Evolutionary conservation across 2,888 invertebrate genomes (phyloP).

Genomic region (Cephonodes hylas): DNA sequence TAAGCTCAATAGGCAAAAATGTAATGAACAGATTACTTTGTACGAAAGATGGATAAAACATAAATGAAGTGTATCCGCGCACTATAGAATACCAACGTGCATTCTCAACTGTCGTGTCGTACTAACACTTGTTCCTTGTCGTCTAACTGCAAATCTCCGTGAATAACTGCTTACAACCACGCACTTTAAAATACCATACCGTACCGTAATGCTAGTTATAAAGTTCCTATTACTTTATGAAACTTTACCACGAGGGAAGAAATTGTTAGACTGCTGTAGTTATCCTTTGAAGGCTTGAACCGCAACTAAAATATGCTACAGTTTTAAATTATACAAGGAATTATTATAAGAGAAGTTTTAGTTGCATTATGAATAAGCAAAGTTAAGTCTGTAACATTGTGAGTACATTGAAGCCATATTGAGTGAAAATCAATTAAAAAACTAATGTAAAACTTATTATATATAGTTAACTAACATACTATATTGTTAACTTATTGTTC

Average conservation of each 20-base stretch:
- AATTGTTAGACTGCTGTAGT: neutral
- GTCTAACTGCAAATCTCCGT: neutral
- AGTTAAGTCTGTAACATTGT: too few species aligned
- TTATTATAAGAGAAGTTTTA: too few species aligned
- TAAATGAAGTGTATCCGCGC: neutral
- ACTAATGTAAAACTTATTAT: too few species aligned
- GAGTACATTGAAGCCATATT: too few species aligned
- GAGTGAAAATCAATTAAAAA: too few species aligned
- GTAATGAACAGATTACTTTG: too few species aligned
- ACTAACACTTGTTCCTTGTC: neutral
- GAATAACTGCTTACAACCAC: neutral
- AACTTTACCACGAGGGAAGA: neutral
- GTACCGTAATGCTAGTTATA: neutral
- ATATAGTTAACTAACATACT: too few species aligned
- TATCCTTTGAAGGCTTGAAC: neutral
- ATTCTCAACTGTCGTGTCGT: neutral
- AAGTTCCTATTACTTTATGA: neutral
- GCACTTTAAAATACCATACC: conserved; percentile 5
- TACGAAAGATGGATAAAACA: too few species aligned
- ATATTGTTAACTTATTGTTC: too few species aligned
- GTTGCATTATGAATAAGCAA: too few species aligned
- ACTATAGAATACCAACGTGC: neutral
- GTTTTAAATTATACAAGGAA: too few species aligned
- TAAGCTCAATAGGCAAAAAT: too few species aligned
- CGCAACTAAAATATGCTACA: neutral